Evolutionary conservation across 2,113 vertebrate genomes (phyloP).

Genomic region (Corythoichthys intestinalis): DNA sequence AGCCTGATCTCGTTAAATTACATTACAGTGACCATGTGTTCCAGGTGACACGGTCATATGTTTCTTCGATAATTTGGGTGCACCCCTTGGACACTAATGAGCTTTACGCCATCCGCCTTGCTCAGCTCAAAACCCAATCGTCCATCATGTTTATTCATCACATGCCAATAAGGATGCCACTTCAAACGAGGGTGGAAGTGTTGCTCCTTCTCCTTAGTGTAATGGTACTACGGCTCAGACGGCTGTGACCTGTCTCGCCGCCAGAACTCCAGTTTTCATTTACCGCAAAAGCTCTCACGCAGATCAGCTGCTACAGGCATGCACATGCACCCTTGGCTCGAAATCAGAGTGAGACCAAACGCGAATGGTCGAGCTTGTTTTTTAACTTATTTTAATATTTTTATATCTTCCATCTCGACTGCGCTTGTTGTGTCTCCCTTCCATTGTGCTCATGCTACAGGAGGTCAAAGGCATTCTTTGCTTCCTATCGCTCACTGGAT

Average conservation of each 20-base stretch:
- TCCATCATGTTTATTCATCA: constrained; percentile 66
- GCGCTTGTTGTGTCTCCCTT: constrained; percentile 15
- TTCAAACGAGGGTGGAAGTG: constrained; percentile 66
- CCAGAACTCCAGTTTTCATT: constrained; percentile 56
- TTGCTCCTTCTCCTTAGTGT: constrained; percentile 44
- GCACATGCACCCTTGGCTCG: constrained; percentile 46
- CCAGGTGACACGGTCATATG: constrained; percentile 20
- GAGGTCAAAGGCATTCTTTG: constrained; percentile 12
- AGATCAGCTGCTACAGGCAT: constrained; percentile 40
- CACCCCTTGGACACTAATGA: constrained; percentile 42
- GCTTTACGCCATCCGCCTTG: constrained; percentile 40
- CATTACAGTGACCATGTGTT: constrained; percentile 3
- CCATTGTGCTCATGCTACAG: constrained; percentile 39
- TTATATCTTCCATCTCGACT: constrained; percentile 22
- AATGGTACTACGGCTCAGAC: constrained; percentile 42
- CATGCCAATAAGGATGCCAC: constrained; percentile 60
- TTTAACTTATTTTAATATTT: constrained; percentile 23
- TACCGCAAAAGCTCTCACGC: constrained; percentile 55
- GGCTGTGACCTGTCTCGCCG: constrained; percentile 51
- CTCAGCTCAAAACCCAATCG: constrained; percentile 48
- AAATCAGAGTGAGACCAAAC: constrained; percentile 59
- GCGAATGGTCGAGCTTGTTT: constrained; percentile 31
- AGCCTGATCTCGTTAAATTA: not conserved
- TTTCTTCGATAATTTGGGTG: constrained; percentile 15
- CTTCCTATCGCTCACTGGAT: constrained; percentile 6